Evolutionary conservation across 2,888 invertebrate species (phyloP), one percentile per base, ranked within the genome.

Genomic region (Acrocera orbiculus): DNA sequence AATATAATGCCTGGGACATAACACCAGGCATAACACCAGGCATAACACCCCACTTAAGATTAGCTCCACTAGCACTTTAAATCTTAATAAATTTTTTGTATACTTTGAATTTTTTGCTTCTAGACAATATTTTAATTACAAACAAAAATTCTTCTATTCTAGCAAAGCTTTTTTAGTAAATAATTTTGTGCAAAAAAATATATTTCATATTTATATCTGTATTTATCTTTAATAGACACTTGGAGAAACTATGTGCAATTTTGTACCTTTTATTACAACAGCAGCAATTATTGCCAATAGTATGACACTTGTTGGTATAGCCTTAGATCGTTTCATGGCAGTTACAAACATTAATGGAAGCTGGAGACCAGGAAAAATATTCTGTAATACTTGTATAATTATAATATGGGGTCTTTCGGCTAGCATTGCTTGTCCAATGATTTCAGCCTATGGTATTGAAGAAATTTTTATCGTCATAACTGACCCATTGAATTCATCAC

Each of bases 311-410:
- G 58, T 67, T 9, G 59, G 61, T 11, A 66, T 71, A 14, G 69
- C 70, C 3, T 40, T 69, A 32, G 69, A 71, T 46, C 58, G 70
- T 31, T 70, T 69, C 41, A 53, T 59, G 48, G 64, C 62, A 25
- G 58, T 66, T 2, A 54, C 58, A 25, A 56, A 60, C 1, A 47
- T 60, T n/a, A 52, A 51, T n/a, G 41, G 45, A 6, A 19, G 11
- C 2, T 68, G 66, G 66, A 58, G 65, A 43, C 66, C 67, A 1
- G 48, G 46, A 27, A 44, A 46, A 6, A 40, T 45, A 16, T 51
- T 47, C 29, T 64, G 64, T 42, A 26, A 52, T 9, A 16, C 54
- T 2, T 48, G 50, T 30, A 48, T 59, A 28, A 32, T 49, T 3
- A 30, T 48, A 13, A 47, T 65, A 14, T 66, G 65, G 63, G 36